Evolutionary conservation across 1,140 invertebrate genomes (phyloP).

Genomic region (Zaprionus taronus): DNA sequence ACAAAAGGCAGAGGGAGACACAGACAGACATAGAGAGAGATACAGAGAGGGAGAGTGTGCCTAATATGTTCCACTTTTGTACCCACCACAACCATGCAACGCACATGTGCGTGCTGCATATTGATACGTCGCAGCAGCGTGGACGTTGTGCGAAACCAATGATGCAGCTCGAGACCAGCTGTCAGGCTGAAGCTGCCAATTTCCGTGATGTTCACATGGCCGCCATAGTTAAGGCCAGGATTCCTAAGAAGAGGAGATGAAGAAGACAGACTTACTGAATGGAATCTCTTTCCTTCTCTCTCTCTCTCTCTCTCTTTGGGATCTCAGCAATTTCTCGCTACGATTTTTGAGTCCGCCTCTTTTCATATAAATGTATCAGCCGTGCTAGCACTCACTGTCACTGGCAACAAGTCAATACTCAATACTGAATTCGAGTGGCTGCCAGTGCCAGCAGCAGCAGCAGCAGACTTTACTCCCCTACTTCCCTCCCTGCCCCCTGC

Average conservation of each 20-base stretch:
- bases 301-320: not conserved
- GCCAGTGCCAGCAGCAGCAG: not conserved
- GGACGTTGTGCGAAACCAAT: constrained; percentile 84
- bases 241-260: constrained; percentile 65
- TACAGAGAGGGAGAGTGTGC: not conserved
- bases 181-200: constrained; percentile 84
- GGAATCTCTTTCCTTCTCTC: not conserved
- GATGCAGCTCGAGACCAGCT: constrained; percentile 73
- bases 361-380: constrained; percentile 18
- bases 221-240: constrained; percentile 85
- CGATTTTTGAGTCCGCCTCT: not conserved
- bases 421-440: constrained; percentile 19
- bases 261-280: not conserved
- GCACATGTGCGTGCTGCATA: constrained; percentile 85
- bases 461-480: not conserved
- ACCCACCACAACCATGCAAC: constrained; percentile 85
- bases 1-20: not conserved
- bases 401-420: constrained; percentile 39
- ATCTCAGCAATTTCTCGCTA: not conserved
- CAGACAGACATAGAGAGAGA: no score
- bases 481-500: constrained; percentile 1
- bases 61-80: constrained; percentile 6
- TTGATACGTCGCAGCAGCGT: constrained; percentile 85
- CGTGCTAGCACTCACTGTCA: constrained; percentile 30
- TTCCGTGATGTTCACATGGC: constrained; percentile 84